A percentile compares a stretch with the other conserved stretches of the same genome.
phyloP scores from a whole-genome alignment of 2,888 invertebrate species.

The Cheiracanthium punctorium region DNA sequence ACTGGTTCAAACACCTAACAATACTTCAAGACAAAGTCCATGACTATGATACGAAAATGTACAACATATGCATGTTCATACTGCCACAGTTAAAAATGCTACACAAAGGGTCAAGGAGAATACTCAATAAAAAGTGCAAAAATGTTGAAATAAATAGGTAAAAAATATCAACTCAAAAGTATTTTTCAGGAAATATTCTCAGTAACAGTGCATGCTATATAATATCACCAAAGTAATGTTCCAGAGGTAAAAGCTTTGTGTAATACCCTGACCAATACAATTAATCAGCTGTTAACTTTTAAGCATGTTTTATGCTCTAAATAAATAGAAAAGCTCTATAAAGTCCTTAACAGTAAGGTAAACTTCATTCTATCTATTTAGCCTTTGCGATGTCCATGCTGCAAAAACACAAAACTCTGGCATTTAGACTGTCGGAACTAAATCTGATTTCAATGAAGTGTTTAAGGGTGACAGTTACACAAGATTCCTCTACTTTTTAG shows the following conservation, averaged over 20 bases:
- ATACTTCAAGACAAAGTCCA: not conserved
- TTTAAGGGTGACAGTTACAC: too few relatives aligned
- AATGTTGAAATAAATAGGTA: conserved; percentile 8
- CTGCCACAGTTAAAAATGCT: not conserved
- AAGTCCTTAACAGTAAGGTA: too few relatives aligned
- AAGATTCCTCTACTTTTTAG: too few relatives aligned
- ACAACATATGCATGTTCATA: not conserved
- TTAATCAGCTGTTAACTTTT: not conserved
- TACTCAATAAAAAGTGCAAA: not conserved
- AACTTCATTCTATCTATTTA: too few relatives aligned
- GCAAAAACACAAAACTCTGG: too few relatives aligned
- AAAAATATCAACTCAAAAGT: not conserved
- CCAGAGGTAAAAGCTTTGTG: not conserved
- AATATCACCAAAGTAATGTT: not conserved
- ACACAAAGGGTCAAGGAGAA: not conserved
- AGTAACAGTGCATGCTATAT: not conserved
- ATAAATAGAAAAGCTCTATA: too few relatives aligned
- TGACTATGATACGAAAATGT: not conserved
- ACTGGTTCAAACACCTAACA: too few relatives aligned
- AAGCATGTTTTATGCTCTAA: not conserved
- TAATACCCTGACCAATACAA: not conserved
- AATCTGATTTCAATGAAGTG: too few relatives aligned
- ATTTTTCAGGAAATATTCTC: not conserved
- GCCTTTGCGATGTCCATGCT: too few relatives aligned
- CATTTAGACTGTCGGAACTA: too few relatives aligned